phyloP scores from a whole-genome alignment of 2,888 invertebrate genomes.

The Osedax frankpressi region DNA sequence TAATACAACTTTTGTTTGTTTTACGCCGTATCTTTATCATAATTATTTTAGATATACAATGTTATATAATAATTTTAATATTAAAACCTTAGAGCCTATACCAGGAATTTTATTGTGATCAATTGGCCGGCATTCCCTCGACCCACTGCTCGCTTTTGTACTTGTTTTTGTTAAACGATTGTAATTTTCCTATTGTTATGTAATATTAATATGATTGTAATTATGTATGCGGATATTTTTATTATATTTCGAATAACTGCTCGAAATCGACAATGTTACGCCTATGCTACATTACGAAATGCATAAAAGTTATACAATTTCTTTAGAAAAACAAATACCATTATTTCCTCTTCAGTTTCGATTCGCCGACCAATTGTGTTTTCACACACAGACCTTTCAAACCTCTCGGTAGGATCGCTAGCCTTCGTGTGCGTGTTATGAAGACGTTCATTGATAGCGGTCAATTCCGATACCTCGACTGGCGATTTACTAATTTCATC shows the following conservation, averaged over 20 bases:
- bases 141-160: neutral
- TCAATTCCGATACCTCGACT: neutral
- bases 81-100: neutral
- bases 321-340: too few relatives aligned
- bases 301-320: too few relatives aligned
- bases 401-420: conserved; percentile 1
- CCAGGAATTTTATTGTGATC: neutral
- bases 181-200: neutral
- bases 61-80: too few relatives aligned
- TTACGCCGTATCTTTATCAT: too few relatives aligned
- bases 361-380: neutral
- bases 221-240: too few relatives aligned
- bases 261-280: too few relatives aligned
- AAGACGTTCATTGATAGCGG: conserved; percentile 4
- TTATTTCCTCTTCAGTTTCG: conserved; percentile 6
- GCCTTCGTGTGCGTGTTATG: conserved; percentile 12
- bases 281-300: too few relatives aligned
- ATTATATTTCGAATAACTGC: too few relatives aligned
- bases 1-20: too few relatives aligned
- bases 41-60: too few relatives aligned
- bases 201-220: too few relatives aligned
- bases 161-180: neutral
- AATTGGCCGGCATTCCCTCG: neutral
- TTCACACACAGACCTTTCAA: neutral
- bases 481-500: conserved; percentile 5